A percentile compares a stretch with the other conserved stretches of the same genome.
These are phyloP conservation scores for Nestor notabilis DNA, from an alignment of 2,113 vertebrate genomes.

Conservation along the genomic window DNA sequence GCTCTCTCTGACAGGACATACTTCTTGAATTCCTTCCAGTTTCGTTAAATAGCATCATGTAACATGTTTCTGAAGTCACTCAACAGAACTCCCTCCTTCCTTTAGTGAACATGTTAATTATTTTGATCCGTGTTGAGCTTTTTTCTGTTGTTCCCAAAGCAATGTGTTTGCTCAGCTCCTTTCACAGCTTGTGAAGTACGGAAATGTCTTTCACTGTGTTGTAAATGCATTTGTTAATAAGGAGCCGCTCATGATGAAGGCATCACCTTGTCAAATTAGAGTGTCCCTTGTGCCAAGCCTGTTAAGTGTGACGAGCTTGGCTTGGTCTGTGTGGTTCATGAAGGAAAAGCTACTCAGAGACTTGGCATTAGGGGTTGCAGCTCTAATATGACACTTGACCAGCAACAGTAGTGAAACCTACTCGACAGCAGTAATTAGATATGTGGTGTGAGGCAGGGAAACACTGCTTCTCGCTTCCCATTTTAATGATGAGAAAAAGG, in stretches of 20 bases:
- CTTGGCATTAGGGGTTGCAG: background rate
- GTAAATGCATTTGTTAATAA: background rate
- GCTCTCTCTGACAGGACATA: background rate
- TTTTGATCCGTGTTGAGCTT: background rate
- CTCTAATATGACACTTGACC: background rate
- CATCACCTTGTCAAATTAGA: background rate
- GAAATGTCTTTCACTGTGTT: background rate
- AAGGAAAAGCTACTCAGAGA: background rate
- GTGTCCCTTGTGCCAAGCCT: background rate
- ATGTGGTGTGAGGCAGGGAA: background rate
- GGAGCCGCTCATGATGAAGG: background rate
- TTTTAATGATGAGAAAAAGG: background rate
- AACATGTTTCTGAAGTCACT: background rate
- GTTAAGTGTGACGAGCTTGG: background rate
- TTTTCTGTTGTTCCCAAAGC: background rate
- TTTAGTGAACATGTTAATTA: background rate
- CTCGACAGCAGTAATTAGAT: background rate
- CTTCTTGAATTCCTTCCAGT: background rate
- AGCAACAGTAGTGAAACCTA: background rate
- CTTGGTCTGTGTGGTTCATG: background rate
- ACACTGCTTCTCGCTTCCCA: background rate
- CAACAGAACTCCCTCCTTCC: background rate
- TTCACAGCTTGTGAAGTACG: background rate
- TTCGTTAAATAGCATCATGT: background rate
- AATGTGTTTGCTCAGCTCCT: background rate